Evolutionary conservation across 2,113 vertebrate species (phyloP).

Genomic region (Excalfactoria chinensis): DNA sequence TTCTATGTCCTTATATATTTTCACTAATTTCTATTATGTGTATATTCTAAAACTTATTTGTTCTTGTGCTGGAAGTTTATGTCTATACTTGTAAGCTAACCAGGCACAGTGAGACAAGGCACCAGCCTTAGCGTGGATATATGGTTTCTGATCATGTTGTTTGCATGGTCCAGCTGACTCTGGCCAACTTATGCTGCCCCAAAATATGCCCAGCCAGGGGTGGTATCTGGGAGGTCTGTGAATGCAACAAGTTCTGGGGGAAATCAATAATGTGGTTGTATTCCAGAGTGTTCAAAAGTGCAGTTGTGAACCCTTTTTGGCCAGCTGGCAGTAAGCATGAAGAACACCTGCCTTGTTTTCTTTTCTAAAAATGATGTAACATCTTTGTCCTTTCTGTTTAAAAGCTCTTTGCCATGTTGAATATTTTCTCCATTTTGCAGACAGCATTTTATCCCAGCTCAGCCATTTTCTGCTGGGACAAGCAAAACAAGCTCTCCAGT

Average conservation of each 20-base stretch:
- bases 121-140: neutral
- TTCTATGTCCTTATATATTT: neutral
- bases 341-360: neutral
- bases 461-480: neutral
- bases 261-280: too few species aligned
- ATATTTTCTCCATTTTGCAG: neutral
- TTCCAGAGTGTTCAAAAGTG: neutral
- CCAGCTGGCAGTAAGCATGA: neutral
- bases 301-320: neutral
- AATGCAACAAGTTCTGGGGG: neutral
- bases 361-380: neutral
- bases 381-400: neutral
- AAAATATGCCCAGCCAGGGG: neutral
- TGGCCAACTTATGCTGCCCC: neutral
- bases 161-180: neutral
- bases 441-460: neutral
- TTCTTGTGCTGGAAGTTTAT: neutral
- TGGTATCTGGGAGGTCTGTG: neutral
- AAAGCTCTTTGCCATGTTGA: neutral
- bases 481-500: neutral
- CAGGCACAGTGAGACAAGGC: neutral
- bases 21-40: neutral
- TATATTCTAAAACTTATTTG: neutral
- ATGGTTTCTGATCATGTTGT: neutral
- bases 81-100: neutral